Evolutionary conservation across 2,888 invertebrate genomes (phyloP), one percentile per base, ranked within the genome.

Genomic region (Chorisops tibialis): DNA sequence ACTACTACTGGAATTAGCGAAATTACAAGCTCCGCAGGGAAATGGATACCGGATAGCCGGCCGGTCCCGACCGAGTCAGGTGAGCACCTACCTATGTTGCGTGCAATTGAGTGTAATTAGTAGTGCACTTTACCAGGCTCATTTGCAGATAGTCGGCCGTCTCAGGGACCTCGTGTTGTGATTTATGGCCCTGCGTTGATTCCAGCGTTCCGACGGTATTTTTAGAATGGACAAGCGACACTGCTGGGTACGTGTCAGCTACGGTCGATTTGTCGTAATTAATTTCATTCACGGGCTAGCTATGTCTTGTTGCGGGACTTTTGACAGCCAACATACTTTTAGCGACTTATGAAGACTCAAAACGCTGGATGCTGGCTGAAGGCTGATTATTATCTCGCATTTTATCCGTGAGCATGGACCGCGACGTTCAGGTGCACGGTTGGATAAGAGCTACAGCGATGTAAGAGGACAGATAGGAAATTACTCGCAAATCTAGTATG

Each of bases 91-190:
- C 35, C 35, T 45, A 43, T 56, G 56, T 56, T 56, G 56, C 56
- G 56, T 56, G 56, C 56, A 56, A 56, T 56, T 56, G 56, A 56
- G 56, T 56, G 56, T 56, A 56, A 56, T 56, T 56, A 56, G 56
- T 56, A 45, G 24, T 56, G 56, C 56, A 56, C 56, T 56, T 45
- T 56, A 43, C 37, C 30, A 30, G 30, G 45, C 45, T 56, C 43
- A 30, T 4, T 43, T 43, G 43, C 16, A 38, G 43, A 56, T 56
- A 56, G 43, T 56, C 56, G 43, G 43, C 56, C 43, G 30, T 30
- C 56, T 30, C 43, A 43, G 30, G 30, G 14, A 19, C 22, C 18
- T 16, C 22, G 39, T 56, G 43, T 39, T 43, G 41, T 41, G 39
- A 14, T 54, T 54, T 41, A 54, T 39, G 39, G 52, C 22, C 38